These are phyloP conservation scores for Meiosimyza decipiens DNA, from an alignment of 2,888 invertebrate species.

Conservation along the genomic window DNA sequence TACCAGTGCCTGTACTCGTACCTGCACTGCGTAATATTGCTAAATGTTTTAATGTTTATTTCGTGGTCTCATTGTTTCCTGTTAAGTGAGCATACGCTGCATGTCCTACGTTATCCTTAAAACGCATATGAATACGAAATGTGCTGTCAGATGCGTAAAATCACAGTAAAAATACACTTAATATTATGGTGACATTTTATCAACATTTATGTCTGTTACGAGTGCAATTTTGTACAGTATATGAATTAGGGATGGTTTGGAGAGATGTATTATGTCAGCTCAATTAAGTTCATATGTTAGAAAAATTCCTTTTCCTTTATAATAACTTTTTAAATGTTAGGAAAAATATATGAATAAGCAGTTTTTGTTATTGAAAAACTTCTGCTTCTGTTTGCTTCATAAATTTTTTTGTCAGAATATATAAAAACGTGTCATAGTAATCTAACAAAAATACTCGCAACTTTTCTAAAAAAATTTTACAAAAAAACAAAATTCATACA, in stretches of 20 bases:
- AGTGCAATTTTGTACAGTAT: constrained; percentile 27
- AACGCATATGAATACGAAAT: constrained; percentile 53
- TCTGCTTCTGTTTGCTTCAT: too few species aligned
- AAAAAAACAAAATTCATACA: too few species aligned
- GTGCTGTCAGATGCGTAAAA: constrained; percentile 40
- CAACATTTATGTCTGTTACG: constrained; percentile 43
- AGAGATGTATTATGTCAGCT: constrained; percentile 52
- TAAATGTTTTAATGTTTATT: constrained; percentile 47
- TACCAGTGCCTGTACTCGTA: too few species aligned
- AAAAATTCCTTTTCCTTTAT: constrained; percentile 36
- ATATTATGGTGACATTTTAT: constrained; percentile 61
- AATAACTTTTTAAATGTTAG: too few species aligned
- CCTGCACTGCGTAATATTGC: constrained; percentile 15
- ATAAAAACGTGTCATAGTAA: too few species aligned
- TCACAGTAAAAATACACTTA: constrained; percentile 50
- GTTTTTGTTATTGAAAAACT: too few species aligned
- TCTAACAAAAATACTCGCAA: too few species aligned
- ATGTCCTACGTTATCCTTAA: constrained; percentile 48
- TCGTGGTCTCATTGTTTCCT: constrained; percentile 62
- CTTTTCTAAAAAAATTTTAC: too few species aligned
- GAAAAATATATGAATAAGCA: too few species aligned
- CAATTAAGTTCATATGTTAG: constrained; percentile 57
- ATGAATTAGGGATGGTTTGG: constrained; percentile 39
- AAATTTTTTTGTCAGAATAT: too few species aligned
- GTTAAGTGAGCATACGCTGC: constrained; percentile 63